Base-by-base conservation (phyloP, 2,113 vertebrate species). In the Columbina picui region DNA sequence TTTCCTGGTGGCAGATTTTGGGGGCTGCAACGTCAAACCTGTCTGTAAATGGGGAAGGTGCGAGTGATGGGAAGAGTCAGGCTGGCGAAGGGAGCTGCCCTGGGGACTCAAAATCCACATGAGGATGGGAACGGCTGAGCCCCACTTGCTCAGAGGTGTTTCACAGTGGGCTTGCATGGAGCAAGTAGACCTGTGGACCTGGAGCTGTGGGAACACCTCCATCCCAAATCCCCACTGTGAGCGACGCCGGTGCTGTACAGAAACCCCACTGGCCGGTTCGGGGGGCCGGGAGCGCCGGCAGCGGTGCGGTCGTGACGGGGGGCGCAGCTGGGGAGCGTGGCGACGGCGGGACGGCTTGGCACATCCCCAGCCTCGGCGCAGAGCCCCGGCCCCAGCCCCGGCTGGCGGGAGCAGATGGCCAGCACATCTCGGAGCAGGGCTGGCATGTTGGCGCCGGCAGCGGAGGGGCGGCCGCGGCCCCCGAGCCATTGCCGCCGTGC, bases 321-420 rank as follows among this genome's bases (percentile, higher is more conserved):
- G 96, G 96, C 3, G 76, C 90, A 96, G 92, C 94, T 94, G 96
- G 95, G 92, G 94, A 97, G 95, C 94, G 95, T 89, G 90, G 90
- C 4, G 21, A 67, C 47, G 87, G 81, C 74, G 39, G 87, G 87
- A 89, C 36, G 8, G 94, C 90, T 97, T 97, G 96, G 96, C 96
- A 96, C 65, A 0, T 87, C 90, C 96, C 95, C 96, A 97, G 92
- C 95, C 89, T 4, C 60, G 64, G 96, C 95, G 20, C 94, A 96
- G 94, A 94, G 96, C 82, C 90, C 92, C 74, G 3, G 92, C 92
- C 92, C 90, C 95, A 93, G 94, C 90, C 96, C 94, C 94, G 96
- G 93, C 96, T 96, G 96, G 92, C 93, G 81, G 96, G 96, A 96
- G 96, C 96, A 96, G 96, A 96, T 96, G 96, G 96, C 87, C 93